Evolutionary conservation across 2,888 invertebrate genomes (phyloP).

Genomic region (Branchinecta sandiegonensis): DNA sequence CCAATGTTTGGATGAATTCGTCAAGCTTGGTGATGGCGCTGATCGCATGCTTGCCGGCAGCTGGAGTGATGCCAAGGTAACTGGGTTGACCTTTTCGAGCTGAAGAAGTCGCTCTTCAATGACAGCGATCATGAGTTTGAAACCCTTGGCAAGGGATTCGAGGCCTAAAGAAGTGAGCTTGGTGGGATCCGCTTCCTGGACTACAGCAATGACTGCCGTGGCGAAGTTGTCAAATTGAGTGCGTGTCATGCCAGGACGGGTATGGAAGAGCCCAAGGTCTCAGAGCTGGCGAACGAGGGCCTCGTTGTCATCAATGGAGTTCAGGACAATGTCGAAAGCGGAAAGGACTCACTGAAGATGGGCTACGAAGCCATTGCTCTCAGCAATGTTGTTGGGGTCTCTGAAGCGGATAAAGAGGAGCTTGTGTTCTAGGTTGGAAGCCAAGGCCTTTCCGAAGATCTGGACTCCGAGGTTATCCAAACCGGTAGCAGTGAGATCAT

Average conservation of each 20-base stretch:
- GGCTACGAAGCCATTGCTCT: no score
- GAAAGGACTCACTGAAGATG: no score
- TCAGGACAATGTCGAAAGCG: no score
- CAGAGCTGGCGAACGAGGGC: neutral
- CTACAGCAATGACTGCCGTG: constrained; percentile 1
- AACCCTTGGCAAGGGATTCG: neutral
- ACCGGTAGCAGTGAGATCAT: neutral
- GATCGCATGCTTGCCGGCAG: no score
- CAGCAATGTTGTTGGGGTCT: no score
- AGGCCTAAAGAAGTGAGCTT: neutral
- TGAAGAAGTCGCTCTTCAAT: constrained; percentile 2
- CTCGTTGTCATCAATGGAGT: no score
- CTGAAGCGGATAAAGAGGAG: no score
- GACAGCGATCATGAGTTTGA: neutral
- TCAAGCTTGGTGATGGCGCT: no score
- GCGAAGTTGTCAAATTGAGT: neutral
- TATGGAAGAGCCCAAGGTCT: constrained; percentile 3
- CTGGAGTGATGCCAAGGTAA: neutral
- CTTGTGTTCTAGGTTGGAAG: neutral
- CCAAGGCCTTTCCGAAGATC: neutral
- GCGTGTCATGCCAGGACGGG: constrained; percentile 2
- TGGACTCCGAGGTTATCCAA: constrained; percentile 3
- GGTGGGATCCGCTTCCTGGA: neutral
- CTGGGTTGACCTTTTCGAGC: neutral
- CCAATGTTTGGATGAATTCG: no score